Conservation (phyloP, 2,888 invertebrate species). For the Drosophila subquinaria region DNA sequence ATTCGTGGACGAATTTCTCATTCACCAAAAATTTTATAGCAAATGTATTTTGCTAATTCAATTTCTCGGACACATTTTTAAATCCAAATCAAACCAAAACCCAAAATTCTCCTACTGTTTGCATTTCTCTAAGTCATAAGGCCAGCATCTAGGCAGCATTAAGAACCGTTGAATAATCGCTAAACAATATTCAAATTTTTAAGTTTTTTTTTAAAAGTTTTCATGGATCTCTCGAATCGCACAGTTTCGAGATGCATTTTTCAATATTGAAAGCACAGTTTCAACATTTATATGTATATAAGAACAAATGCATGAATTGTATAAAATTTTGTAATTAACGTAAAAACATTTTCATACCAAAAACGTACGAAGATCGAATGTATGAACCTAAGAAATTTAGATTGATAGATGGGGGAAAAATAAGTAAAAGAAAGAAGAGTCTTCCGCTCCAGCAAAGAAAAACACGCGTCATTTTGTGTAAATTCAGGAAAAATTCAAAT, state of each 20-base stretch:
- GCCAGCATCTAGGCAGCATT: constrained; percentile 41
- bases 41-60: constrained; percentile 84
- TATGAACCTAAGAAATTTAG: constrained; percentile 5
- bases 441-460: constrained; percentile 59
- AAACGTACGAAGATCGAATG: constrained; percentile 18
- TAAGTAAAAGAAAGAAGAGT: constrained; percentile 50
- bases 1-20: constrained; percentile 85
- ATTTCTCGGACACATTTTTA: constrained; percentile 10
- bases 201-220: constrained; percentile 44
- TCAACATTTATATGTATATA: constrained; percentile 54
- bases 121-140: constrained; percentile 40
- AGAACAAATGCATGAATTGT: constrained; percentile 28
- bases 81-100: constrained; percentile 7
- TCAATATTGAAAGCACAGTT: constrained; percentile 28
- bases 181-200: constrained; percentile 24
- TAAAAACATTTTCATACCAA: constrained; percentile 58
- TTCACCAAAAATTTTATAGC: constrained; percentile 85
- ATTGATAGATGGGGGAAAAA: constrained; percentile 3
- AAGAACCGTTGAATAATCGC: constrained; percentile 28
- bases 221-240: constrained; percentile 36
- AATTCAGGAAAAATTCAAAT: constrained; percentile 47
- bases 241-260: constrained; percentile 40
- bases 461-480: constrained; percentile 48
- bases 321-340: constrained; percentile 52
- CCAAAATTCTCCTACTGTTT: constrained; percentile 12